These are phyloP conservation scores for Ganaspis sp. DNA, from an alignment of 1,140 invertebrate species.

Conservation along the genomic window DNA sequence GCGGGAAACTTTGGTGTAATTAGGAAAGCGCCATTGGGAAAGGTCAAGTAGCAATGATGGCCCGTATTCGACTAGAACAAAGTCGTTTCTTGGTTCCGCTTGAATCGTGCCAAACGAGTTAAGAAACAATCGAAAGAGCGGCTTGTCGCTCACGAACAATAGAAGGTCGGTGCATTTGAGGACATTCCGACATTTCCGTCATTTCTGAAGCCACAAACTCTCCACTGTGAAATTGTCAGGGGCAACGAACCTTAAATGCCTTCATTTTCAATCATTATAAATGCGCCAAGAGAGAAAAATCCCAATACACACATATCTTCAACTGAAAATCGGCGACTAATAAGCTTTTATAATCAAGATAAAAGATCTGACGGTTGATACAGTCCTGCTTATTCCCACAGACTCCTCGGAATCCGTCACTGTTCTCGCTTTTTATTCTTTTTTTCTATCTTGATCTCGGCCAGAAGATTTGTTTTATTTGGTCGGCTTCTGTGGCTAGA, in stretches of 20 bases:
- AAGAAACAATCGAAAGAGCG: conserved; percentile 28
- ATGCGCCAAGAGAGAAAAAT: not conserved
- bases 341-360: conserved; percentile 8
- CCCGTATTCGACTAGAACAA: conserved; percentile 28
- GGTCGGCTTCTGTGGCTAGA: conserved; percentile 12
- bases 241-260: not conserved
- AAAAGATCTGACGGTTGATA: conserved; percentile 5
- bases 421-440: conserved; percentile 38
- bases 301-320: not conserved
- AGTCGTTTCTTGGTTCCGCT: conserved; percentile 26
- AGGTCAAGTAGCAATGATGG: conserved; percentile 31
- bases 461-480: conserved; percentile 31
- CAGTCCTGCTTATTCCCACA: conserved; percentile 17
- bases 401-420: conserved; percentile 40
- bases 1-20: not conserved
- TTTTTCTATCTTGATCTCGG: conserved; percentile 16
- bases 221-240: conserved; percentile 23
- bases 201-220: not conserved
- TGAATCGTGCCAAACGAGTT: conserved; percentile 25
- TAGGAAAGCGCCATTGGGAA: conserved; percentile 13
- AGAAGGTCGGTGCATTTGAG: conserved; percentile 29
- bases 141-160: conserved; percentile 26
- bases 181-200: conserved; percentile 28
- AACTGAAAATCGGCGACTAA: not conserved
- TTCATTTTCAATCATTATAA: not conserved